Base-by-base conservation (phyloP, 2,888 invertebrate species). In the Cotesia congregata region DNA sequence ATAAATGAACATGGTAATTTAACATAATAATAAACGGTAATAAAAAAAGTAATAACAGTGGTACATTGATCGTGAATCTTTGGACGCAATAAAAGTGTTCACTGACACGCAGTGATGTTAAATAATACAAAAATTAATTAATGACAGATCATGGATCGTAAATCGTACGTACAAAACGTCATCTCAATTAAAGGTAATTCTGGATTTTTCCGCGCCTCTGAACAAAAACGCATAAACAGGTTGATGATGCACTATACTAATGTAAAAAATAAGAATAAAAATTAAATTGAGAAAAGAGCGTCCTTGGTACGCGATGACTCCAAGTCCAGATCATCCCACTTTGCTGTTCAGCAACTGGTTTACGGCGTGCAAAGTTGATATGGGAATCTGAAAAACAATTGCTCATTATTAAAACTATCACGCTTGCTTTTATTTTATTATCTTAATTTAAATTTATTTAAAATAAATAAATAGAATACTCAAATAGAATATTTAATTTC, bases 331-430 rank as follows among this genome's bases (percentile, higher is more conserved):
- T 79, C 78, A 82, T 38, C 85, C 85, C 30, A 86, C 86, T 71
- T 91, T 91, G 84, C 93, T 93, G 82, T 91, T 92, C 76, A 94
- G 88, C 79, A 94, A 91, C 82, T 91, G 91, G 84, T 92, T 93
- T 1, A 94, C 94, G 7, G 94, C 94, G 60, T 91, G 91, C 74
- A 94, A 88, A 0, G 94, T 92, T 70, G 93, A 92, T 84, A 93
- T 93, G 6, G 72, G 71, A 74, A 78, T 71, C 75, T 67, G 62
- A 5, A 68, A 6, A n/a, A 83, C 82, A 70, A 78, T 62, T 61
- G 50, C 30, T 71, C 74, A 77, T 68, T 60, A 60, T 30, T 39
- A 50, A 38, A 38, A 74, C 30, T 40, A 60, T 60, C 12, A 59
- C 38, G 6, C 1, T 39, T 9, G 17, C 12, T 7, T 30, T 38